Evolutionary conservation across 2,888 invertebrate species (phyloP).

Genomic region (Apomyelois bistriatella): DNA sequence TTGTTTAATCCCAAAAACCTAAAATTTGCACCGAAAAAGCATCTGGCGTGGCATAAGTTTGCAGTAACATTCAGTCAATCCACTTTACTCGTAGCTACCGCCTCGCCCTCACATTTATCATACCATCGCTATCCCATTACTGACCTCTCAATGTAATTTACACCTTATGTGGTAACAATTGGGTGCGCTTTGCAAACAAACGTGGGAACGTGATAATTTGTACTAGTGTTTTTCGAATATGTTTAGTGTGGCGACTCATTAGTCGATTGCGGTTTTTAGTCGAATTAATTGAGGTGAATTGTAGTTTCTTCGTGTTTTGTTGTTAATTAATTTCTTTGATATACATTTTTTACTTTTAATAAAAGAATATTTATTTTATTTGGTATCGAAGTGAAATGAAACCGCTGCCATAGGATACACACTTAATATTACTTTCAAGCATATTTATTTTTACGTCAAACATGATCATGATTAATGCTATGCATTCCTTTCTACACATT

Average conservation of each 20-base stretch:
- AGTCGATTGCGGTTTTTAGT: constrained; percentile 48
- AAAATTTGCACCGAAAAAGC: constrained; percentile 10
- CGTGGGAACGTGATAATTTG: constrained; percentile 21
- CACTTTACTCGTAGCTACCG: constrained; percentile 49
- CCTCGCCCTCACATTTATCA: constrained; percentile 68
- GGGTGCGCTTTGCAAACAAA: constrained; percentile 47
- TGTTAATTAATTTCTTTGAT: background rate
- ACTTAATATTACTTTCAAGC: too few species aligned
- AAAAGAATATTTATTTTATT: background rate
- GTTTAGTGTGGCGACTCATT: constrained; percentile 39
- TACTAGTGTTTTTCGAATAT: constrained; percentile 14
- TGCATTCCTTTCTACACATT: too few species aligned
- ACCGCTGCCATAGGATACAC: too few species aligned
- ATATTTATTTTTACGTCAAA: too few species aligned
- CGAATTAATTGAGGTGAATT: constrained; percentile 52
- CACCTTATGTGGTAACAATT: constrained; percentile 49
- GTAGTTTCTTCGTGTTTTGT: constrained; percentile 27
- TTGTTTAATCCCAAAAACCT: constrained; percentile 1
- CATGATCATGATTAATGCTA: too few species aligned
- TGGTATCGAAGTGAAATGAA: background rate
- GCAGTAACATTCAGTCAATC: constrained; percentile 41
- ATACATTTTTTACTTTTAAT: background rate
- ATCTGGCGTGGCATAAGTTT: constrained; percentile 25
- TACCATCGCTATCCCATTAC: constrained; percentile 50
- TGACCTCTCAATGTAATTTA: constrained; percentile 39